Conservation (phyloP, 1,140 invertebrate species). For the Saccostrea echinata region DNA sequence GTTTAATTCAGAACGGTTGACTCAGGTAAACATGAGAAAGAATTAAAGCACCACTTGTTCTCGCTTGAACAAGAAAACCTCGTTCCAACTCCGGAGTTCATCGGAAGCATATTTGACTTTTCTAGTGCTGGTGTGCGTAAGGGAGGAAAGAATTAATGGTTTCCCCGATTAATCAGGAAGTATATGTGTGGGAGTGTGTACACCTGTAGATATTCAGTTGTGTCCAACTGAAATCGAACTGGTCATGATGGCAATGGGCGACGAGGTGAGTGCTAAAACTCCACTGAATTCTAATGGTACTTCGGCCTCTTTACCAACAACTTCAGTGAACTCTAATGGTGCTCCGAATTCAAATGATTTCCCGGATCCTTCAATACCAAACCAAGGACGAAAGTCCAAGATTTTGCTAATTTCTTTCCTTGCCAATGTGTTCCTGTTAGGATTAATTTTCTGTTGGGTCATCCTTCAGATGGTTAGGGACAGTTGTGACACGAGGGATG, state of each 20-base stretch:
- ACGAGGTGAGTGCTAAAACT: too few species aligned
- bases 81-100: background rate
- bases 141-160: background rate
- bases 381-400: background rate
- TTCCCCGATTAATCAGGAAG: background rate
- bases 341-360: too few species aligned
- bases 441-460: background rate
- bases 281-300: too few species aligned
- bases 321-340: background rate
- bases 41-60: too few species aligned
- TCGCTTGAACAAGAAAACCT: too few species aligned
- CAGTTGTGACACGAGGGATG: background rate
- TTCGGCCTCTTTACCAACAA: background rate
- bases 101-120: background rate
- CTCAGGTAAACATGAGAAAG: background rate
- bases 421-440: background rate
- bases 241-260: too few species aligned
- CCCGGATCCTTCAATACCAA: background rate
- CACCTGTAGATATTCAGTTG: background rate
- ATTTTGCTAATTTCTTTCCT: background rate
- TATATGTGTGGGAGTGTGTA: background rate
- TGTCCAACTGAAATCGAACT: background rate
- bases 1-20: background rate
- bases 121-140: background rate
- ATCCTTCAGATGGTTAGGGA: background rate